Percentiles rank a stretch among this genome's conserved stretches.
These are phyloP conservation scores for Venturia canescens DNA, from an alignment of 1,140 invertebrate species.

Conservation along the genomic window DNA sequence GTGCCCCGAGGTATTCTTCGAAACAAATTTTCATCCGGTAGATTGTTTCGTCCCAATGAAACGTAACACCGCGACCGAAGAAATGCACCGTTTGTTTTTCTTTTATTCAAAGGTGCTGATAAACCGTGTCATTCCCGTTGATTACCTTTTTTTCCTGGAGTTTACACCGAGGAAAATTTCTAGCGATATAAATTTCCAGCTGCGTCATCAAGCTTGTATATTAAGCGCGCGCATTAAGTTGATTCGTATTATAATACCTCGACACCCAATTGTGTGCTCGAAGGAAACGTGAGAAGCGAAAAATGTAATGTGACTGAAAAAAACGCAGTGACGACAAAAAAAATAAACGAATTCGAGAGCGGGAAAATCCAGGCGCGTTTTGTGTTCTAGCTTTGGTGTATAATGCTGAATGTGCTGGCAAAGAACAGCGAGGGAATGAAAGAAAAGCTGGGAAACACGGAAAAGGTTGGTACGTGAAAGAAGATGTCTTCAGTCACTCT, in stretches of 20 bases:
- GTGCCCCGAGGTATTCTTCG: not conserved
- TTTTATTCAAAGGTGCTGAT: too few relatives aligned
- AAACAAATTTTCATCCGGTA: not conserved
- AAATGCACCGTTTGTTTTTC: too few relatives aligned
- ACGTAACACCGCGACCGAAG: too few relatives aligned
- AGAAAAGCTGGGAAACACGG: not conserved
- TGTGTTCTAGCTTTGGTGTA: conserved; percentile 5
- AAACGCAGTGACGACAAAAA: not conserved
- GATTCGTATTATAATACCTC: too few relatives aligned
- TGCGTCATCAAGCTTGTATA: too few relatives aligned
- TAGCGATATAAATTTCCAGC: too few relatives aligned
- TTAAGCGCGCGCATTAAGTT: too few relatives aligned
- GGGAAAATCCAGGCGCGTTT: conserved; percentile 8
- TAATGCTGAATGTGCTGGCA: conserved; percentile 19
- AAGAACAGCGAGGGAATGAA: not conserved
- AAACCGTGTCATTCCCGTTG: too few relatives aligned
- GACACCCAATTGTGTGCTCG: too few relatives aligned
- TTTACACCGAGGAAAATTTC: too few relatives aligned
- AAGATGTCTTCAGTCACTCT: conserved; percentile 19
- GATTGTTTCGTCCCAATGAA: not conserved
- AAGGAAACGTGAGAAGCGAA: not conserved
- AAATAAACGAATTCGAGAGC: conserved; percentile 3
- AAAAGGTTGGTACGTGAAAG: not conserved
- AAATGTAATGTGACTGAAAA: not conserved
- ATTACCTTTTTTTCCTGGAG: too few relatives aligned